phyloP scores from a whole-genome alignment of 2,888 invertebrate species.

The Dioctria linearis region DNA sequence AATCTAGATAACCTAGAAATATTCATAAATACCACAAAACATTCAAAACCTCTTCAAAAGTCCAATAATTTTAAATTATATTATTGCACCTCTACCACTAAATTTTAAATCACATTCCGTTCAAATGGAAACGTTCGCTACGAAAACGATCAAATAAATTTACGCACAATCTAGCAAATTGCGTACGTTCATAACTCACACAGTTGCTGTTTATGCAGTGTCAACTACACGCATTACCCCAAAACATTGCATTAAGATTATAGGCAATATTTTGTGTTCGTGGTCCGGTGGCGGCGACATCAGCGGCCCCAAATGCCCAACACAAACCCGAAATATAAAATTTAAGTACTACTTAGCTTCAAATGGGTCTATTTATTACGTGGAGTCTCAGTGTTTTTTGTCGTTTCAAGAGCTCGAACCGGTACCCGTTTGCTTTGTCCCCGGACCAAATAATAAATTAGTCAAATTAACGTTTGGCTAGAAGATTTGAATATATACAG shows the following conservation, averaged over 20 bases:
- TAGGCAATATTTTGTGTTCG: neutral
- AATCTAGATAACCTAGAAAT: too few relatives aligned
- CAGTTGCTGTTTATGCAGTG: constrained; percentile 27
- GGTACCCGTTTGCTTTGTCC: constrained; percentile 25
- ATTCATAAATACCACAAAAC: too few relatives aligned
- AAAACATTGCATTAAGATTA: constrained; percentile 25
- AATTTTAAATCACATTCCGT: too few relatives aligned
- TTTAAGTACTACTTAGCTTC: constrained; percentile 31
- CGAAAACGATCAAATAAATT: too few relatives aligned
- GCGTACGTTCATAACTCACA: too few relatives aligned
- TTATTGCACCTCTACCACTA: too few relatives aligned
- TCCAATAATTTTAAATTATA: too few relatives aligned
- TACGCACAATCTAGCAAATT: too few relatives aligned
- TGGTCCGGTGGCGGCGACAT: too few relatives aligned
- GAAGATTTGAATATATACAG: constrained; percentile 26
- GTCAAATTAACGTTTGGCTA: constrained; percentile 27
- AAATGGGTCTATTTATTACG: constrained; percentile 40
- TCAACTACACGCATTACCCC: constrained; percentile 34
- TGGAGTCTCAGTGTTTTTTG: constrained; percentile 35
- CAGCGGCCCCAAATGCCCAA: neutral
- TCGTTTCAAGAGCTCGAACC: neutral
- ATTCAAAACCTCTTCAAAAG: too few relatives aligned
- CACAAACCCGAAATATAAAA: constrained; percentile 40
- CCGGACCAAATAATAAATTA: constrained; percentile 41
- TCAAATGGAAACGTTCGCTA: too few relatives aligned